Percentiles rank a stretch among this genome's conserved stretches.
phyloP scores from a whole-genome alignment of 2,797 vertebrate genomes.

The Gila robusta region DNA sequence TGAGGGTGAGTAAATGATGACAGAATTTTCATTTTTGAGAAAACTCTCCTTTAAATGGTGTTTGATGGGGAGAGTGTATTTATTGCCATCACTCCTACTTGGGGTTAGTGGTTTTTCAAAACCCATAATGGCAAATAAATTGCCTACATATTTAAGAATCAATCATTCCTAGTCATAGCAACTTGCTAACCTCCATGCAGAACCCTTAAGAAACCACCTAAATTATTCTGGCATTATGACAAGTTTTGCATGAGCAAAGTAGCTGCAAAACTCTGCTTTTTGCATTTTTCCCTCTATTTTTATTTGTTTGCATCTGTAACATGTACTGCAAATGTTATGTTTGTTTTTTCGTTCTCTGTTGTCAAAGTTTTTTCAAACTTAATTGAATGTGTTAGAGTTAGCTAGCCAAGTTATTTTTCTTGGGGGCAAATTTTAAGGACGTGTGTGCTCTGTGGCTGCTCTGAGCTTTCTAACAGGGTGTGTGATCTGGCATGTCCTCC shows the following conservation, averaged over 20 bases:
- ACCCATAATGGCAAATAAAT: background rate
- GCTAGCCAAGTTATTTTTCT: background rate
- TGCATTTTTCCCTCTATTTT: background rate
- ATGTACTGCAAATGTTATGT: background rate
- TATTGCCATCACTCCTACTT: background rate
- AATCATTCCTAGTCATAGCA: background rate
- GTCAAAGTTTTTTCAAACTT: background rate
- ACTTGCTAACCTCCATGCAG: background rate
- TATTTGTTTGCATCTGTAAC: background rate
- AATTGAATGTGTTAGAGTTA: background rate
- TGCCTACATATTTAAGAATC: background rate
- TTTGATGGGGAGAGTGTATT: background rate
- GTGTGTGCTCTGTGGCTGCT: conserved; percentile 30
- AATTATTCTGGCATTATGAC: background rate
- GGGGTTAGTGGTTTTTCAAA: background rate
- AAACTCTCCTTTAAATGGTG: background rate
- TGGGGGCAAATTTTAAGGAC: conserved; percentile 7
- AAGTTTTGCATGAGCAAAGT: background rate
- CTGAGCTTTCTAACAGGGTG: conserved; percentile 46
- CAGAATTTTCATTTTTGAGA: background rate
- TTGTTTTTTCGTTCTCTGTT: conserved; percentile 20
- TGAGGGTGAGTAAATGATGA: background rate
- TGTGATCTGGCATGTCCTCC: conserved; percentile 40
- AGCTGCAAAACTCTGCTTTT: background rate
- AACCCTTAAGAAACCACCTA: background rate